Conservation (phyloP, 1,140 invertebrate genomes). For the Acromyrmex charruanus region DNA sequence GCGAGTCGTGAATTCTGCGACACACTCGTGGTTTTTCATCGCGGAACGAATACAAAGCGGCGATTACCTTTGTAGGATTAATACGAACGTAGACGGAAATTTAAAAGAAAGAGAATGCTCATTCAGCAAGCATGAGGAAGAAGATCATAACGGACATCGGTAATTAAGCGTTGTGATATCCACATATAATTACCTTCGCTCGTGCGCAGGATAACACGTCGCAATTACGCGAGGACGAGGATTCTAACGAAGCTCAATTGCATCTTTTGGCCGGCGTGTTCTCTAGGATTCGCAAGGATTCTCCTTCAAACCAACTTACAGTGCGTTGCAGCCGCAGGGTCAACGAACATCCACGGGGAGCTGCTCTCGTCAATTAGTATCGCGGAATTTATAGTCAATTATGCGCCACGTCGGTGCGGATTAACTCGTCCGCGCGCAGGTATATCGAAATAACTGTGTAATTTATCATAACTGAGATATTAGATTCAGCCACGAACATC, state of each 20-base stretch:
- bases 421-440: neutral
- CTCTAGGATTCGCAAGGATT: slow-evolving; percentile 5
- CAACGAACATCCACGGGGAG: slow-evolving; percentile 38
- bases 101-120: neutral
- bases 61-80: neutral
- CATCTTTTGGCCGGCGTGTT: slow-evolving; percentile 38
- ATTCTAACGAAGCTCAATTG: slow-evolving; percentile 68
- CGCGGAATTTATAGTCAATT: slow-evolving; percentile 24
- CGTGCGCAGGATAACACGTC: slow-evolving; percentile 47
- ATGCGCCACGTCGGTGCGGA: neutral
- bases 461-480: slow-evolving; percentile 23
- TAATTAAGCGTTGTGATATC: slow-evolving; percentile 68
- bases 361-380: slow-evolving; percentile 34
- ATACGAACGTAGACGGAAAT: slow-evolving; percentile 28
- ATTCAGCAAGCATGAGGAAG: neutral
- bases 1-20: slow-evolving; percentile 47
- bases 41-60: neutral
- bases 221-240: slow-evolving; percentile 66
- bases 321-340: slow-evolving; percentile 1
- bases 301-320: neutral
- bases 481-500: neutral
- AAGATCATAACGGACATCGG: slow-evolving; percentile 58
- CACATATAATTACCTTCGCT: slow-evolving; percentile 64
- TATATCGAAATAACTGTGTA: slow-evolving; percentile 14
- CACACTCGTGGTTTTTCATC: slow-evolving; percentile 16